Percentiles rank a stretch among this genome's conserved stretches.
Evolutionary conservation across 2,113 vertebrate genomes (phyloP).

Genomic region (Caloenas nicobarica): DNA sequence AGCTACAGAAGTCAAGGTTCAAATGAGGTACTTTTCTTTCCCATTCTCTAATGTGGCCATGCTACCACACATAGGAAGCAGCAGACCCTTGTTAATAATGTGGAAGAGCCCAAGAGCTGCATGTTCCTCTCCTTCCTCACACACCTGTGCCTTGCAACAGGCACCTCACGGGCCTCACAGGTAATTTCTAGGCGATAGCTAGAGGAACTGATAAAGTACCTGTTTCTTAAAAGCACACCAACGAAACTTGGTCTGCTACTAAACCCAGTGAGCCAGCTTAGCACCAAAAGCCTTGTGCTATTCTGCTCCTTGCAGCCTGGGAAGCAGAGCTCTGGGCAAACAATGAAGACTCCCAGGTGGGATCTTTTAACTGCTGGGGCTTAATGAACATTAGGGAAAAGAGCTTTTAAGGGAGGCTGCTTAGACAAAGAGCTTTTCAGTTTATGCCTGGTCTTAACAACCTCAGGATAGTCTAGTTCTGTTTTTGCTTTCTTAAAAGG

Average conservation of each 20-base stretch:
- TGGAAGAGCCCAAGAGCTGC: neutral
- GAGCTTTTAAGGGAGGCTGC: neutral
- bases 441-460: neutral
- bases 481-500: neutral
- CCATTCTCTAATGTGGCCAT: neutral
- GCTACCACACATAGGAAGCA: accelerated
- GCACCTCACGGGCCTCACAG: neutral
- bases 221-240: neutral
- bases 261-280: neutral
- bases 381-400: neutral
- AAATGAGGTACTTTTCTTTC: neutral
- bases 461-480: neutral
- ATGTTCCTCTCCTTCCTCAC: neutral
- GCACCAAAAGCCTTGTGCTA: neutral
- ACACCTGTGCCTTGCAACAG: neutral
- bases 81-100: neutral
- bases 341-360: neutral
- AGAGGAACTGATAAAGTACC: neutral
- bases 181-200: neutral
- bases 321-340: neutral
- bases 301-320: neutral
- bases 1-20: neutral
- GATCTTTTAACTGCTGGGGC: neutral
- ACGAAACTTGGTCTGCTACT: neutral
- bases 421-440: neutral